phyloP scores from a whole-genome alignment of 1,140 invertebrate species.

The Brachionus manjavacas region DNA sequence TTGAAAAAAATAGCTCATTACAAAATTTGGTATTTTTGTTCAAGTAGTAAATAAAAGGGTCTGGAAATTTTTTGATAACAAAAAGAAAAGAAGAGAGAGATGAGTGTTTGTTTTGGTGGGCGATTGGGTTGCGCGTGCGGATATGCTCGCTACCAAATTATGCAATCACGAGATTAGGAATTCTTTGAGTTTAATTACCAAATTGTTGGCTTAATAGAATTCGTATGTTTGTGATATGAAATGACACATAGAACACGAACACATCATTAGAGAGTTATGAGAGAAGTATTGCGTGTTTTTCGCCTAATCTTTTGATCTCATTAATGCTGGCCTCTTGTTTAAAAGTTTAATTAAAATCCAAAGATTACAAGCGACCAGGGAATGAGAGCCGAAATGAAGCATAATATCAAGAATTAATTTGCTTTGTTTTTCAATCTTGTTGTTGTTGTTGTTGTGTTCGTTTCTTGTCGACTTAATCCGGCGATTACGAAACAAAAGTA shows the following conservation, averaged over 20 bases:
- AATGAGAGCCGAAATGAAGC: neutral
- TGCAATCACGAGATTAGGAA: conserved; percentile 19
- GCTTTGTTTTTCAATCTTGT: neutral
- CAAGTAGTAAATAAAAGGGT: too few species aligned
- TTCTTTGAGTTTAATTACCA: conserved; percentile 1
- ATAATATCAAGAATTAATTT: neutral
- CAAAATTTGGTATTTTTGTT: too few species aligned
- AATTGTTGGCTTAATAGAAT: neutral
- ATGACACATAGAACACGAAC: neutral
- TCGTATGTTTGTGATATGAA: neutral
- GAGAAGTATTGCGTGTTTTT: neutral
- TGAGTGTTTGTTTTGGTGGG: too few species aligned
- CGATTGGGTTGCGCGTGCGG: too few species aligned
- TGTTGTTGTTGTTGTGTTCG: neutral
- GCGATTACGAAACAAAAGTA: neutral
- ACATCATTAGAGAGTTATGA: neutral
- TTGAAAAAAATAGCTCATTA: too few species aligned
- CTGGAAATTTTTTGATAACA: too few species aligned
- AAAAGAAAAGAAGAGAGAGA: too few species aligned
- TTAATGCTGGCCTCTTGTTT: neutral
- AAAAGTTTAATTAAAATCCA: conserved; percentile 19
- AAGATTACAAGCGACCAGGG: neutral
- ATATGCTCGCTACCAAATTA: neutral
- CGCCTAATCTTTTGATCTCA: conserved; percentile 19
- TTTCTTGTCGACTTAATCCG: neutral